Evolutionary conservation across 2,113 vertebrate genomes (phyloP).

Genomic region (Cacatua alba): DNA sequence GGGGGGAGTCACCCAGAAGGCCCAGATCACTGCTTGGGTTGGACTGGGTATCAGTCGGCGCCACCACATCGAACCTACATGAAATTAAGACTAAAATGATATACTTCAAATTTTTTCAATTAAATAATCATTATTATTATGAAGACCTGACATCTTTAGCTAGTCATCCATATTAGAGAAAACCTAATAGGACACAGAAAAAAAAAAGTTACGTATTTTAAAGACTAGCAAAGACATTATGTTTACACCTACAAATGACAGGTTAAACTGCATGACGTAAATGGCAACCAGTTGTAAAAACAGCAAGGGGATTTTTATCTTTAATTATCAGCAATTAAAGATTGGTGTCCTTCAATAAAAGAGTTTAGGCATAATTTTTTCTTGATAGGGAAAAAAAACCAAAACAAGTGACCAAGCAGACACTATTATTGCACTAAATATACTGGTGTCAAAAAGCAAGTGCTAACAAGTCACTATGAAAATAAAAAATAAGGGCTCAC

Average conservation of each 20-base stretch:
- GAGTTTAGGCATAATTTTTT: too few species aligned
- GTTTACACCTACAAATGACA: not conserved
- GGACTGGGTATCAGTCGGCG: not conserved
- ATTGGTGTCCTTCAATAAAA: too few species aligned
- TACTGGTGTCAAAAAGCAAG: too few species aligned
- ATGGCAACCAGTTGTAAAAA: too few species aligned
- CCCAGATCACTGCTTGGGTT: not conserved
- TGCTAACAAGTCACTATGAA: too few species aligned
- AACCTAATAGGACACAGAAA: not conserved
- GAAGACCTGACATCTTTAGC: not conserved
- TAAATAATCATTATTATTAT: not conserved
- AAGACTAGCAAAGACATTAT: not conserved
- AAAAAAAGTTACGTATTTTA: not conserved
- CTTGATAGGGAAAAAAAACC: too few species aligned
- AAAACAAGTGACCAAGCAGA: too few species aligned
- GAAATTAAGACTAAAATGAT: not conserved
- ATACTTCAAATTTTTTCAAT: not conserved
- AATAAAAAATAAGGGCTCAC: too few species aligned
- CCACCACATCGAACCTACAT: not conserved
- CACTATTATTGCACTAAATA: too few species aligned
- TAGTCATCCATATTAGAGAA: not conserved
- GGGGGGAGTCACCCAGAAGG: not conserved
- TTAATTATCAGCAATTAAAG: too few species aligned
- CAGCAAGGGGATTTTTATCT: too few species aligned
- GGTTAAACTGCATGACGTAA: too few species aligned